Conservation (phyloP, 2,113 vertebrate genomes). For the Dipodomys spectabilis region DNA sequence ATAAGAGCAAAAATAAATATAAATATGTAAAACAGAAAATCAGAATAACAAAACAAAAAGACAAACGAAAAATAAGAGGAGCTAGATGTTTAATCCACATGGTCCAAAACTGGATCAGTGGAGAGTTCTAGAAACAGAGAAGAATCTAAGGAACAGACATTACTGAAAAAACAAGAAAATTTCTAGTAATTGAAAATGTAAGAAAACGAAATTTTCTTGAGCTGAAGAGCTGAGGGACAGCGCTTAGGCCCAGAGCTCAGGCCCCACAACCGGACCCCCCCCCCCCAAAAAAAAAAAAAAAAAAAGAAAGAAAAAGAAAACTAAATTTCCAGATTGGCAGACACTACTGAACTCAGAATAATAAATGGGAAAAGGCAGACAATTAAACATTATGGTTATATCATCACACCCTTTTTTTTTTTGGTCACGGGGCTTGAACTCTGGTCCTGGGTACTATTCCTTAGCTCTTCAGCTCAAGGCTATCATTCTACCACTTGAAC, state of each 20-base stretch:
- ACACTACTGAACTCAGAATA: neutral
- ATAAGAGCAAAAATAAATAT: constrained; percentile 24
- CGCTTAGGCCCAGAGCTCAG: too few relatives aligned
- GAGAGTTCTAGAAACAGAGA: neutral
- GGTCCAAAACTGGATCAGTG: neutral
- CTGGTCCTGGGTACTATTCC: too few relatives aligned
- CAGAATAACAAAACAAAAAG: constrained; percentile 22
- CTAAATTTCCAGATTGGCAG: neutral
- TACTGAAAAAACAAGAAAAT: neutral
- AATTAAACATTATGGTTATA: neutral
- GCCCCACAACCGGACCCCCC: too few relatives aligned
- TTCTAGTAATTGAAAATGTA: neutral
- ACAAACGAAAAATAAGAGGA: constrained; percentile 35
- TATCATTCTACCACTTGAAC: too few relatives aligned
- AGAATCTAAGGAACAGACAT: neutral
- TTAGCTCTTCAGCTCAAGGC: too few relatives aligned
- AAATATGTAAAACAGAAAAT: neutral
- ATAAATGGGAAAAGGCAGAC: neutral
- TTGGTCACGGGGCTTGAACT: too few relatives aligned
- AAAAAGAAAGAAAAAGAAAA: neutral
- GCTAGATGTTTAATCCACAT: neutral
- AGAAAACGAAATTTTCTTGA: neutral
- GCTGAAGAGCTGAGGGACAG: too few relatives aligned
- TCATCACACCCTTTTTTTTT: neutral
- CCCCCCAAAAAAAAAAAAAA: too few relatives aligned